Percentiles rank a stretch among this genome's conserved stretches.
These are phyloP conservation scores for Porites lutea DNA, from an alignment of 64 coral and sea anemone genomes.

Conservation along the genomic window DNA sequence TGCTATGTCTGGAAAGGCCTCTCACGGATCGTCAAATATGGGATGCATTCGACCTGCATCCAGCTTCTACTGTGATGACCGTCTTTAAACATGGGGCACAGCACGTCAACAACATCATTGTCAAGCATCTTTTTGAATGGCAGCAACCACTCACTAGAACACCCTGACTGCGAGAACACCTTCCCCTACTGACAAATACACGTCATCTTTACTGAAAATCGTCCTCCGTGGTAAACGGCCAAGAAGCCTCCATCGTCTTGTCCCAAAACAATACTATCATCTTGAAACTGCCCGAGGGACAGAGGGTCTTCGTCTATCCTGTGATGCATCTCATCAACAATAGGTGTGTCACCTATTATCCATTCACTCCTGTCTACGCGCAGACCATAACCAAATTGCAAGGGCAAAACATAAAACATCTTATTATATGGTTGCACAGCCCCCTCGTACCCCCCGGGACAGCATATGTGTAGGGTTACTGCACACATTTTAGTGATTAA, in stretches of 20 bases:
- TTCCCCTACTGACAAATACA: not conserved
- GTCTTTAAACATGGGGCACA: not conserved
- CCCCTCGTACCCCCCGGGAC: not conserved
- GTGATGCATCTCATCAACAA: not conserved
- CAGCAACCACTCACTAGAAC: too few species aligned
- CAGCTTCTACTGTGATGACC: not conserved
- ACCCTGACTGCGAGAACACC: too few species aligned
- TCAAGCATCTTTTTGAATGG: not conserved
- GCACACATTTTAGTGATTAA: too few species aligned
- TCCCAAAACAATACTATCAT: not conserved
- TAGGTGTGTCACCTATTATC: not conserved
- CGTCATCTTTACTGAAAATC: too few species aligned
- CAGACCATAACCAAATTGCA: constrained; percentile 55
- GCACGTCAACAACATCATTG: not conserved
- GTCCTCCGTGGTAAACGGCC: not conserved
- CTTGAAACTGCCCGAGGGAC: not conserved
- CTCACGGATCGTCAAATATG: not conserved
- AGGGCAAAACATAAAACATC: not conserved
- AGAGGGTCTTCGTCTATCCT: not conserved
- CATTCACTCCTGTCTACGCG: not conserved
- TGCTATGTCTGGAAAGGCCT: not conserved
- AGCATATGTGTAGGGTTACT: not conserved
- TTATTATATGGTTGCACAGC: not conserved
- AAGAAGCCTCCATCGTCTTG: not conserved
- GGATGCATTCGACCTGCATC: not conserved